Evolutionary conservation across 2,113 vertebrate species (phyloP).

Genomic region (Heteronetta atricapilla): DNA sequence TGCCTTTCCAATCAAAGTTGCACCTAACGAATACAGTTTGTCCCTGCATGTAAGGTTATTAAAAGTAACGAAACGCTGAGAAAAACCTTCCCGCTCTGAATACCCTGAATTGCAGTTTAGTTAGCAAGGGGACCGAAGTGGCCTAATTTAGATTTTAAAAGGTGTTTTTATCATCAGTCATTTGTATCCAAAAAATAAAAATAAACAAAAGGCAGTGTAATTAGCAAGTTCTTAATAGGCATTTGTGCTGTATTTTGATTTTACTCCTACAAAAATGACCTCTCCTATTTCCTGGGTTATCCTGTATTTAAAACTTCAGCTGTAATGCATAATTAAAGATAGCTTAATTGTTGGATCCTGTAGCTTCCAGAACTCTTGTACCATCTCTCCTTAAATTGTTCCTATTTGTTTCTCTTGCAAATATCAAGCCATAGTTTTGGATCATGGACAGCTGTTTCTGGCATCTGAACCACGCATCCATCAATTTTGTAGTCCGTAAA

Average conservation of each 20-base stretch:
- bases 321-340: not conserved
- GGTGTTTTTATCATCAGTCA: not conserved
- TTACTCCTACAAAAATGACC: not conserved
- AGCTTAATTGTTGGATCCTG: not conserved
- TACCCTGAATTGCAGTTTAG: not conserved
- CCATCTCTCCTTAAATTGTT: not conserved
- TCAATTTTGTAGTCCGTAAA: not conserved
- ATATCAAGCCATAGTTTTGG: not conserved
- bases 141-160: not conserved
- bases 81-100: not conserved
- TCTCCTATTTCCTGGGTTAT: not conserved
- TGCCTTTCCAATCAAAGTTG: not conserved
- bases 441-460: not conserved
- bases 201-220: not conserved
- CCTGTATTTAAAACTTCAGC: not conserved
- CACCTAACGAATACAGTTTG: not conserved
- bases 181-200: not conserved
- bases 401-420: not conserved
- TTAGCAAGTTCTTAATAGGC: not conserved
- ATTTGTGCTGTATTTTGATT: not conserved
- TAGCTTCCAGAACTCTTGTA: not conserved
- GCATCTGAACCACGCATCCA: not conserved
- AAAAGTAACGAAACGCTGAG: not conserved
- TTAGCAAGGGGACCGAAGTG: not conserved
- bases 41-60: not conserved